Evolutionary conservation across 2,888 invertebrate genomes (phyloP), one percentile per base, ranked within the genome.

Genomic region (Netelia inedita): DNA sequence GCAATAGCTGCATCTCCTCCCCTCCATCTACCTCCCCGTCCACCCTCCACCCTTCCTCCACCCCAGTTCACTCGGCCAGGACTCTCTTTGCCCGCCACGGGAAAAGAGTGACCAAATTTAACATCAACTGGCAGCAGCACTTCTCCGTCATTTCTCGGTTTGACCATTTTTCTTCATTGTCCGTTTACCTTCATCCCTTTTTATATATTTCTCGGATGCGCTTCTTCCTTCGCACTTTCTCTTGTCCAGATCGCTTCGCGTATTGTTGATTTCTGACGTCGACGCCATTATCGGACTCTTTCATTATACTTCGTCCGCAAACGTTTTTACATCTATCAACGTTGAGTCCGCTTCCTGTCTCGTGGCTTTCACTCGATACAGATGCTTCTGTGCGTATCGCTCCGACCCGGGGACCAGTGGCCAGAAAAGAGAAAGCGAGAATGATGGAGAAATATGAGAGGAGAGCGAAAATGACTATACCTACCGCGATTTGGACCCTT

Each of bases 81-180:
- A 35, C 19, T 61, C 72, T 57, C 53, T 75, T 78, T 78, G n/a
- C 55, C 73, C 55, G 21, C 50, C 75, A 69, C 82, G 79, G 69
- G 50, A 83, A 82, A 85, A 84, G 85, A 87, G 87, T 82, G 87
- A 86, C 82, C 83, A 63, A 59, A 81, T 78, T 72, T 73, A 79
- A 78, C 74, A 69, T 50, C 46, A 16, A 55, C 57, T 73, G 57
- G 14, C 79, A 55, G 74, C 46, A 65, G 76, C 75, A 79, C 81
- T 85, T 86, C 79, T 83, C 84, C 79, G 80, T 81, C 71, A 63
- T 85, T 59, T 69, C 53, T 71, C 72, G 71, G 61, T 78, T 63
- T 65, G 71, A 57, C 71, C 46, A 65, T 66, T 66, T 72, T 71
- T 81, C 74, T 55, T 73, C 72, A 66, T 76, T 53, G 57, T 66